phyloP scores from a whole-genome alignment of 1,140 invertebrate species.

The Listronotus bonariensis region DNA sequence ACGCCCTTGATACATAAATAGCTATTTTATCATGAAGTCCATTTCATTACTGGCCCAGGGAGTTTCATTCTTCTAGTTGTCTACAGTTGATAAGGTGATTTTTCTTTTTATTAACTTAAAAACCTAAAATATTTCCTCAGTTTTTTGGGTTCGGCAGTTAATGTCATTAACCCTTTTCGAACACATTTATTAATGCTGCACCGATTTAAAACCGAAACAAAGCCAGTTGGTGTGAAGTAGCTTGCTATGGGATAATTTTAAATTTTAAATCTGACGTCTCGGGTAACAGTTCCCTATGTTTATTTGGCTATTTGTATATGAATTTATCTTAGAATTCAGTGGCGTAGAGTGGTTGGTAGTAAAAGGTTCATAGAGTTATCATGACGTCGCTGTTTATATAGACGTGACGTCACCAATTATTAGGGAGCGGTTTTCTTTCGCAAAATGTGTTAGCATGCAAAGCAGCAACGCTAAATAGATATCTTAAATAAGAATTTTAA shows the following conservation, averaged over 20 bases:
- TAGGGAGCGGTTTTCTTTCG: too few relatives aligned
- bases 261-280: conserved; percentile 28
- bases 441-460: too few relatives aligned
- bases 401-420: too few relatives aligned
- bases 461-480: too few relatives aligned
- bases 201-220: conserved; percentile 25
- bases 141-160: conserved; percentile 8
- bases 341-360: neutral
- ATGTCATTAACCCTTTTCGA: conserved; percentile 25
- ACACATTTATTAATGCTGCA: conserved; percentile 17
- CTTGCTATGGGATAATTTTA: conserved; percentile 26
- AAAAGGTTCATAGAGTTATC: too few relatives aligned
- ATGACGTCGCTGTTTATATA: too few relatives aligned
- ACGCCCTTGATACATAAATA: too few relatives aligned
- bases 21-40: too few relatives aligned
- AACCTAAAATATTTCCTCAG: conserved; percentile 1
- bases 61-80: too few relatives aligned
- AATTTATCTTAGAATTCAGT: conserved; percentile 25
- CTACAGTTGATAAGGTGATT: too few relatives aligned
- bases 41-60: too few relatives aligned
- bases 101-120: neutral
- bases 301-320: conserved; percentile 32
- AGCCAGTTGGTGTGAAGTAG: conserved; percentile 19
- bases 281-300: conserved; percentile 21
- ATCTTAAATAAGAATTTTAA: too few relatives aligned